phyloP scores from a whole-genome alignment of 2,888 invertebrate species.

The Tenthredo livida region DNA sequence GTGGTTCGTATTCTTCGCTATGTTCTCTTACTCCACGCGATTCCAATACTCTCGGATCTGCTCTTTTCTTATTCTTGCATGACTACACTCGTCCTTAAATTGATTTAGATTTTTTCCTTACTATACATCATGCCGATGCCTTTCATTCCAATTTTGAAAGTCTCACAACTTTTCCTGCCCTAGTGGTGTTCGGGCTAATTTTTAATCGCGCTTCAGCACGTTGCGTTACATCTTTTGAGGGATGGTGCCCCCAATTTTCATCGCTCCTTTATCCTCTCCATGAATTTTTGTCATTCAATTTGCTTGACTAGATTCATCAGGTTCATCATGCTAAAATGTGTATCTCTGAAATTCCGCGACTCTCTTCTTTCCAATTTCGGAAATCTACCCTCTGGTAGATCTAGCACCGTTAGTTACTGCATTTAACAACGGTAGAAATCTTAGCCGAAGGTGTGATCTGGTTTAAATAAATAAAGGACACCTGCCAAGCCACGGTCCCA shows the following conservation, averaged over 20 bases:
- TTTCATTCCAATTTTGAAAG: neutral
- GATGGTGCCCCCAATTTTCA: neutral
- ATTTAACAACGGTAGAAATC: neutral
- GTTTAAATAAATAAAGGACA: conserved; percentile 41
- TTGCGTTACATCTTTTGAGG: neutral
- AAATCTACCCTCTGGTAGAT: neutral
- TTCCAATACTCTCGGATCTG: neutral
- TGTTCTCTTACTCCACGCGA: neutral
- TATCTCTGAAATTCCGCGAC: neutral
- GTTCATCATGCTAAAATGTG: neutral
- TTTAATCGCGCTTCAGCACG: neutral
- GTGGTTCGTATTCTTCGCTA: conserved; percentile 62
- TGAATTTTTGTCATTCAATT: neutral
- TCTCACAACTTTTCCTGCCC: neutral
- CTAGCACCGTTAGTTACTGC: neutral
- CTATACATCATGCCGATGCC: no score
- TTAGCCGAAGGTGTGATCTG: conserved; percentile 32
- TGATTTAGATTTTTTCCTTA: neutral
- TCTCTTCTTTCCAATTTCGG: neutral
- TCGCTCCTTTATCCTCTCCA: neutral
- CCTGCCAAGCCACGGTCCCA: conserved; percentile 17
- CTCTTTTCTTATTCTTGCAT: neutral
- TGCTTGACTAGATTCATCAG: neutral
- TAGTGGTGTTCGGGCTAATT: neutral
- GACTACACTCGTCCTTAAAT: neutral